These are phyloP conservation scores for Agrilus biguttatus DNA, from an alignment of 2,888 invertebrate genomes.

Conservation along the genomic window DNA sequence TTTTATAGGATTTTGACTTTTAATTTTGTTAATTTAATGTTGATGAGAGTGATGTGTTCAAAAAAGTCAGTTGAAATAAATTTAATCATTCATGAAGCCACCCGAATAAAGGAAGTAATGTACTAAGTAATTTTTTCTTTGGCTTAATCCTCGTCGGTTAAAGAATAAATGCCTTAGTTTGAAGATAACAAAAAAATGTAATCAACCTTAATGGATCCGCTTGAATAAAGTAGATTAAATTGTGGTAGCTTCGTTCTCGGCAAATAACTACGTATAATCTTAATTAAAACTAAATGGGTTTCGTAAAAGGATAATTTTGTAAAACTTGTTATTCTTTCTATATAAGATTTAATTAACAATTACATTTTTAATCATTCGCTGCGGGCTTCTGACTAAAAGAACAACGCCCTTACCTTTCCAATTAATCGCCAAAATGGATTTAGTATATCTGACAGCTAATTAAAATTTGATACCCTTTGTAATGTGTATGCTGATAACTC, in stretches of 20 bases:
- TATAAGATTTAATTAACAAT: slow-evolving; percentile 16
- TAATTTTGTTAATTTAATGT: too few relatives aligned
- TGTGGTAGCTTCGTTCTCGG: slow-evolving; percentile 12
- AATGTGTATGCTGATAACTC: slow-evolving; percentile 12
- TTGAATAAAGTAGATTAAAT: slow-evolving; percentile 14
- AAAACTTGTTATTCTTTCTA: slow-evolving; percentile 15
- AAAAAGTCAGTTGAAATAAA: too few relatives aligned
- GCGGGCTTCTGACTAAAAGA: slow-evolving; percentile 13
- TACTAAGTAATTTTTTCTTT: too few relatives aligned
- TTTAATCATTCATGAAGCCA: too few relatives aligned
- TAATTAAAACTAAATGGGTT: slow-evolving; percentile 22
- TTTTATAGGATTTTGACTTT: too few relatives aligned
- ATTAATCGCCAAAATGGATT: slow-evolving; percentile 29
- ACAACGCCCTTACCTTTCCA: slow-evolving; percentile 25
- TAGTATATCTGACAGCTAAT: slow-evolving; percentile 30
- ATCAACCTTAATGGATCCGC: slow-evolving; percentile 10
- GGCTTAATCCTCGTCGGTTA: too few relatives aligned
- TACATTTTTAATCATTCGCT: slow-evolving; percentile 13
- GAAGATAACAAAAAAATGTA: slow-evolving; percentile 6
- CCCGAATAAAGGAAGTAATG: too few relatives aligned
- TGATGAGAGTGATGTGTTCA: too few relatives aligned
- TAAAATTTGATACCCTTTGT: slow-evolving; percentile 26
- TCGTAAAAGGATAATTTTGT: slow-evolving; percentile 16
- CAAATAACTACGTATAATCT: slow-evolving; percentile 20
- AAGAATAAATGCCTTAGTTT: too few relatives aligned